A percentile compares a stretch with the other conserved stretches of the same genome.
Conservation (phyloP, 2,888 invertebrate species). For the Monopis laevigella region DNA sequence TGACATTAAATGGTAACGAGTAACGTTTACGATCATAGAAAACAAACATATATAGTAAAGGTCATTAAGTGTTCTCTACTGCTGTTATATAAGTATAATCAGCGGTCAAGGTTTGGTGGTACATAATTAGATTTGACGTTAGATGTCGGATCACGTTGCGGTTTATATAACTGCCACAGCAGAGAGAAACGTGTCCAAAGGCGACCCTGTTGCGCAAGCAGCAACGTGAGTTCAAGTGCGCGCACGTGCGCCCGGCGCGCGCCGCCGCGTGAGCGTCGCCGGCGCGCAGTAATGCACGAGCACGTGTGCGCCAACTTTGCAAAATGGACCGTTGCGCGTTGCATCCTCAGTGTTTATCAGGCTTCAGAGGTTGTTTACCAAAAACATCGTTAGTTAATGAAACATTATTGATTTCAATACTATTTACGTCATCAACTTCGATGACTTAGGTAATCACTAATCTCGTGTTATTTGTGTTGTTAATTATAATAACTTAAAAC, state of each 20-base stretch:
- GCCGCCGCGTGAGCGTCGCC: slow-evolving; percentile 46
- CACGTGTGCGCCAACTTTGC: not conserved
- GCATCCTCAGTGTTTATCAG: not conserved
- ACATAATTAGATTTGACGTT: slow-evolving; percentile 34
- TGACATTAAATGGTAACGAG: too few species aligned
- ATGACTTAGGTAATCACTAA: too few species aligned
- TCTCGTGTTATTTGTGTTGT: too few species aligned
- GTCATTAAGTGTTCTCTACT: too few species aligned
- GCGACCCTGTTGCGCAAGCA: slow-evolving; percentile 20
- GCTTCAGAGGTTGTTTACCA: too few species aligned
- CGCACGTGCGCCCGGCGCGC: slow-evolving; percentile 30
- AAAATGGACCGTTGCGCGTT: not conserved
- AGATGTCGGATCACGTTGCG: slow-evolving; percentile 45
- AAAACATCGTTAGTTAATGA: too few species aligned
- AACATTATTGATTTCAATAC: too few species aligned
- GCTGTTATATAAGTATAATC: too few species aligned
- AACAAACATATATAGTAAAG: too few species aligned
- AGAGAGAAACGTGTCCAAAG: slow-evolving; percentile 36
- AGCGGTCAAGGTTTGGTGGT: slow-evolving; percentile 1
- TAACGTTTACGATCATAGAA: too few species aligned
- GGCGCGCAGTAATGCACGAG: not conserved
- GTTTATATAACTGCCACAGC: slow-evolving; percentile 54
- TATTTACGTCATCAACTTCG: too few species aligned
- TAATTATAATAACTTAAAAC: too few species aligned
- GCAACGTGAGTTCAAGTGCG: slow-evolving; percentile 58